Evolutionary conservation across 2,888 invertebrate genomes (phyloP).

Genomic region (Scaptomyza reducta): DNA sequence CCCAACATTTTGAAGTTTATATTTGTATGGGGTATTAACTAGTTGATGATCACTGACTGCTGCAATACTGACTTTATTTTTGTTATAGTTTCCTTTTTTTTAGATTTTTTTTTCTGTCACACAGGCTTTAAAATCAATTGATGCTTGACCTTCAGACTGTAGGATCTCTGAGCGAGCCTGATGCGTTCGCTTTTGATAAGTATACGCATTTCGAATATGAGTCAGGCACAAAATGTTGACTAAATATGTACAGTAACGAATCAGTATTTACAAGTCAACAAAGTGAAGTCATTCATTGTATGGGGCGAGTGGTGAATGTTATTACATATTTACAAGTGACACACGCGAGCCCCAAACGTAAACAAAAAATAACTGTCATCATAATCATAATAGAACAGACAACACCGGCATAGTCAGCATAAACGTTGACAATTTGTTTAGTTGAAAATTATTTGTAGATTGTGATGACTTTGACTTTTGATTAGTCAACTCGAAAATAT

Average conservation of each 20-base stretch:
- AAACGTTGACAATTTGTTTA: conserved; percentile 5
- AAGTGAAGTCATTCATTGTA: conserved; percentile 19
- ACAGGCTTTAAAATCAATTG: conserved; percentile 20
- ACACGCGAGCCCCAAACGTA: conserved; percentile 12
- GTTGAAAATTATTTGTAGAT: background rate
- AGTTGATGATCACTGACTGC: background rate
- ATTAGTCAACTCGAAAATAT: conserved; percentile 2
- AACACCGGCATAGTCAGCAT: conserved; percentile 24
- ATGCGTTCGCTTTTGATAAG: conserved; percentile 1
- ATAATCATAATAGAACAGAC: conserved; percentile 6
- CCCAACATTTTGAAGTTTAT: too few relatives aligned
- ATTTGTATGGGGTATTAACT: background rate
- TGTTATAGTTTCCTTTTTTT: background rate
- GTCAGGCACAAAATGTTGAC: background rate
- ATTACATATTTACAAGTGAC: conserved; percentile 40
- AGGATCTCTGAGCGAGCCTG: background rate
- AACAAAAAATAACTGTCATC: conserved; percentile 28
- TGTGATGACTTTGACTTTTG: conserved; percentile 18
- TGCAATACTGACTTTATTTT: background rate
- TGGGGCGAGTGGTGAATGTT: conserved; percentile 23
- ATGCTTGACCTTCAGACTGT: conserved; percentile 27
- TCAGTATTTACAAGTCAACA: conserved; percentile 17
- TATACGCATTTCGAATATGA: conserved; percentile 32
- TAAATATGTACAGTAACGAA: background rate
- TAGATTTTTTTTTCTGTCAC: background rate